These are phyloP conservation scores for Brassicogethes aeneus DNA, from an alignment of 2,888 invertebrate species.

Conservation along the genomic window DNA sequence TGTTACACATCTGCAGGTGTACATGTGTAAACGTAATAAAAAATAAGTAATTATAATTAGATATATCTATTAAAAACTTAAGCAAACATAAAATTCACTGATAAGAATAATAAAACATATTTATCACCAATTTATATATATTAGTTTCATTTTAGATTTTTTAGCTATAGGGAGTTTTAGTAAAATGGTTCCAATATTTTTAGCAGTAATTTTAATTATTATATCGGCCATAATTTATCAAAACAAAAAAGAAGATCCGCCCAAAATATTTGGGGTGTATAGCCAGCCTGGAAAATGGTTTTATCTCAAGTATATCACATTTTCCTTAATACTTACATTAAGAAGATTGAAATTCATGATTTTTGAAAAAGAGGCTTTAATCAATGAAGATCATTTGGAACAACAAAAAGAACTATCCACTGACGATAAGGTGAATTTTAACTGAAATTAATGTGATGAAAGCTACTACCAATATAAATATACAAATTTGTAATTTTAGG, in stretches of 20 bases:
- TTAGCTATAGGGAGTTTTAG: no score
- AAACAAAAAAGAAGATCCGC: neutral
- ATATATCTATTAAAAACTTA: no score
- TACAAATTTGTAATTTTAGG: slow-evolving; percentile 40
- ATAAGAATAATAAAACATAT: no score
- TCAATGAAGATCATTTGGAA: slow-evolving; percentile 51
- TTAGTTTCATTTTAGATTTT: no score
- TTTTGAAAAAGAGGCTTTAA: slow-evolving; percentile 24
- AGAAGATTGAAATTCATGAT: slow-evolving; percentile 45
- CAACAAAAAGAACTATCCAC: slow-evolving; percentile 49
- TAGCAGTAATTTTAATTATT: neutral
- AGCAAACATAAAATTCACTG: no score
- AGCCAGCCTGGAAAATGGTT: slow-evolving; percentile 55
- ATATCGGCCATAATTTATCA: neutral
- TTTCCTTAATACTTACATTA: slow-evolving; percentile 45
- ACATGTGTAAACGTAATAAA: no score
- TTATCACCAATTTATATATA: no score
- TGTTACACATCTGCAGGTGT: no score
- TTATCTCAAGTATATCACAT: slow-evolving; percentile 50
- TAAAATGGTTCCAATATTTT: neutral
- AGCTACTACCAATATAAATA: no score
- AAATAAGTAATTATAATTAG: no score
- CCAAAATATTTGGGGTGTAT: slow-evolving; percentile 51
- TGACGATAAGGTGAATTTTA: slow-evolving; percentile 43
- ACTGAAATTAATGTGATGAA: slow-evolving; percentile 4